Evolutionary conservation across 2,797 vertebrate species (phyloP).

Genomic region (Chelon labrosus): DNA sequence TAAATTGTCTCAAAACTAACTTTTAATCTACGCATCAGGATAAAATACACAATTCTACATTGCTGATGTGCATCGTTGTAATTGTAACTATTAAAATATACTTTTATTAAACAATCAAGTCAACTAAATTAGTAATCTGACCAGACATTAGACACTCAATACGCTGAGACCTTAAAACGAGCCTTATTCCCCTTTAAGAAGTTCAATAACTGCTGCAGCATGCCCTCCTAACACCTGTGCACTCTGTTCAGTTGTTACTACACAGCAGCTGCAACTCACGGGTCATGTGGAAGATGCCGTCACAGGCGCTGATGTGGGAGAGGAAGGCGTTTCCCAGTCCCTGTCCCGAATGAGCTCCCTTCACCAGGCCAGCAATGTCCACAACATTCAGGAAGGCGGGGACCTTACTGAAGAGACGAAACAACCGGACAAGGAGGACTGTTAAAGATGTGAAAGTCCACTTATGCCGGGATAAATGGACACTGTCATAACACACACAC

Average conservation of each 20-base stretch:
- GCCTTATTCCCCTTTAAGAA: background rate
- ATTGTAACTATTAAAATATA: no score
- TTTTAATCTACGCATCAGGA: no score
- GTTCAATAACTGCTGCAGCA: background rate
- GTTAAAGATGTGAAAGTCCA: background rate
- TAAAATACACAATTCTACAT: no score
- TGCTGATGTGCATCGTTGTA: no score
- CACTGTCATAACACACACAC: constrained; percentile 60
- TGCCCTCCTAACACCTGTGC: constrained; percentile 48
- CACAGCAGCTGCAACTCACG: constrained; percentile 86
- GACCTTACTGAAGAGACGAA: constrained; percentile 90
- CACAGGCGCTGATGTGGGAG: constrained; percentile 97
- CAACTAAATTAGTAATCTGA: no score
- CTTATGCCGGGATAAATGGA: background rate
- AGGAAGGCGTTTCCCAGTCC: constrained; percentile 98
- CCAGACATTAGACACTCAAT: no score
- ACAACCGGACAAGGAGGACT: background rate
- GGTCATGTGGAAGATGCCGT: constrained; percentile 97
- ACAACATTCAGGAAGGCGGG: constrained; percentile 97
- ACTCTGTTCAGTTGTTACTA: constrained; percentile 28
- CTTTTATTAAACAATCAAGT: no score
- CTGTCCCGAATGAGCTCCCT: constrained; percentile 95
- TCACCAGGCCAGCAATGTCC: constrained; percentile 98
- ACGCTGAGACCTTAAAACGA: background rate
- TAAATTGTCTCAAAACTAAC: no score